Conservation (phyloP, 2,888 invertebrate genomes). For the Proisotoma minuta region DNA sequence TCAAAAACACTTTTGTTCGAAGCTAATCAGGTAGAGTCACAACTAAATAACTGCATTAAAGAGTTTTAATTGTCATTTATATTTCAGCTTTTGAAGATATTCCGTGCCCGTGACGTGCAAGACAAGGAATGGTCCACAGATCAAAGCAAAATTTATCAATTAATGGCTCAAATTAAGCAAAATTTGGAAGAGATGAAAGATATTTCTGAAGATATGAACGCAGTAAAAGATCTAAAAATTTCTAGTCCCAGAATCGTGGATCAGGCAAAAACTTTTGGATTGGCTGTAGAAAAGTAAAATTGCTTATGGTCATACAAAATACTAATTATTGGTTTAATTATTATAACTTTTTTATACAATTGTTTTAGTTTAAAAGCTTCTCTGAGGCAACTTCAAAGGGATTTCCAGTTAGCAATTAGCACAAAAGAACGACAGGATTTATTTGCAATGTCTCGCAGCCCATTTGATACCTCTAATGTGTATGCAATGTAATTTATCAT, state of each 20-base stretch:
- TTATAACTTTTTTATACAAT: conserved; percentile 10
- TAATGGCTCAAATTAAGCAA: conserved; percentile 58
- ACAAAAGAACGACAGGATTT: conserved; percentile 29
- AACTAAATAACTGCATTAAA: not conserved
- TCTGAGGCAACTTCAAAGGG: conserved; percentile 75
- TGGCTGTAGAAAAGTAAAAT: conserved; percentile 28
- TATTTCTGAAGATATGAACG: conserved; percentile 29
- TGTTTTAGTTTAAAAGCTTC: conserved; percentile 62
- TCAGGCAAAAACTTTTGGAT: conserved; percentile 29
- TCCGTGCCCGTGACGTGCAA: conserved; percentile 7
- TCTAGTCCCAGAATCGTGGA: conserved; percentile 30
- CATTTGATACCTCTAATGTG: conserved; percentile 25
- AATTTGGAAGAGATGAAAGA: conserved; percentile 17
- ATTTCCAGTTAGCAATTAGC: conserved; percentile 61
- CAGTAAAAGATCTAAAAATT: conserved; percentile 19
- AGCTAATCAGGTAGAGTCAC: conserved; percentile 16
- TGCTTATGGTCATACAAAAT: too few relatives aligned
- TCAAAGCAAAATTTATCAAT: conserved; percentile 51
- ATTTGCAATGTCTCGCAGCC: conserved; percentile 24
- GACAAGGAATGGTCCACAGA: conserved; percentile 54
- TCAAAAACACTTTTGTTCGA: conserved; percentile 22
- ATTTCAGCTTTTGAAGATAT: conserved; percentile 2
- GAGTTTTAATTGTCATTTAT: not conserved
- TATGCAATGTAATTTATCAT: not conserved
- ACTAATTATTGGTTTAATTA: conserved; percentile 5